These are phyloP conservation scores for Collichthys lucidus DNA, from an alignment of 2,113 vertebrate genomes.

Conservation along the genomic window DNA sequence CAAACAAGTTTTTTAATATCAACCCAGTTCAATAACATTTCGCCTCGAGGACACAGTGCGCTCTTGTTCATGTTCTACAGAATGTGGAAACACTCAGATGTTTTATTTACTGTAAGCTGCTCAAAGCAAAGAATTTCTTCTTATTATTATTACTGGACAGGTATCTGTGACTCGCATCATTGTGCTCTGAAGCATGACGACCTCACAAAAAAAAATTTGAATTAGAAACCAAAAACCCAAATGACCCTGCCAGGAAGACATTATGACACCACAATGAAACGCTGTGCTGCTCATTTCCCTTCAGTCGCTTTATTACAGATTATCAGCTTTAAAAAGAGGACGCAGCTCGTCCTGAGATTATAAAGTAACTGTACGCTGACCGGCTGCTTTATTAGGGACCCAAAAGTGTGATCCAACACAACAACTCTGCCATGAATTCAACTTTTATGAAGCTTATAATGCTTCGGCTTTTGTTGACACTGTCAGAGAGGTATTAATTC, in stretches of 20 bases:
- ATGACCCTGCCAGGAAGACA: not conserved
- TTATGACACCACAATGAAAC: not conserved
- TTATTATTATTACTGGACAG: not conserved
- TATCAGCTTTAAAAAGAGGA: slow-evolving; percentile 12
- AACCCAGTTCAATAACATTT: not conserved
- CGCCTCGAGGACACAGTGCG: not conserved
- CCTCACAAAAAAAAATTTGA: not conserved
- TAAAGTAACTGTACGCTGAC: no score
- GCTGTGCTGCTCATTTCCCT: not conserved
- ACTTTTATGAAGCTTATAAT: no score
- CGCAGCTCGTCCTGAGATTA: not conserved
- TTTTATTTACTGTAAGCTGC: not conserved
- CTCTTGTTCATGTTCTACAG: not conserved
- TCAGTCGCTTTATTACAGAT: not conserved
- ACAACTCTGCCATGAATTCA: no score
- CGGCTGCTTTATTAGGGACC: no score
- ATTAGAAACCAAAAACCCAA: not conserved
- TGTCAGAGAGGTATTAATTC: no score
- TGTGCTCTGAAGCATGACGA: not conserved
- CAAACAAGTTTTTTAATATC: slow-evolving; percentile 18
- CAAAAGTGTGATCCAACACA: no score
- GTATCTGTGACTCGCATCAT: not conserved
- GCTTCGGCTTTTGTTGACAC: no score
- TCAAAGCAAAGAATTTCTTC: not conserved
- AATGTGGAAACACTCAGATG: no score